Evolutionary conservation across 2,797 vertebrate genomes (phyloP).

Genomic region (Dendrocincla tyrannina): DNA sequence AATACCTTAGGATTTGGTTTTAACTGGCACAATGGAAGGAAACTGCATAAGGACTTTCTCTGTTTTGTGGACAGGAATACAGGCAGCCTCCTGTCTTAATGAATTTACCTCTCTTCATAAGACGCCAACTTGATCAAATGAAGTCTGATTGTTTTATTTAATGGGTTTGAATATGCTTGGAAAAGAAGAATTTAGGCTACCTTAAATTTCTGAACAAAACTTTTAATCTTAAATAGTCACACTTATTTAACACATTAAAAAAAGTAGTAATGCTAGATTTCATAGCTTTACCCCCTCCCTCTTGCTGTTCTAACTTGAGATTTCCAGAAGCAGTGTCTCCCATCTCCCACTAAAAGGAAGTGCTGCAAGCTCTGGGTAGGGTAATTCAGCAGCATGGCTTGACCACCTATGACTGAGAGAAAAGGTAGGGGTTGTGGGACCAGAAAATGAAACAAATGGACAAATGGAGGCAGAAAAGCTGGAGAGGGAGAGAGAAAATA

Average conservation of each 20-base stretch:
- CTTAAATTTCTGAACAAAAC: background rate
- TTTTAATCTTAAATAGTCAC: background rate
- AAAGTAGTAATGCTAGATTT: constrained; percentile 41
- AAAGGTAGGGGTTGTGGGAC: constrained; percentile 55
- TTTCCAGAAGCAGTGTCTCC: constrained; percentile 68
- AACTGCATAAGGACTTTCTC: background rate
- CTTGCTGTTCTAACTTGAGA: constrained; percentile 68
- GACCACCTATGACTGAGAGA: constrained; percentile 65
- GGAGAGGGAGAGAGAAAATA: background rate
- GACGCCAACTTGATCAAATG: background rate
- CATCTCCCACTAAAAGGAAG: constrained; percentile 70
- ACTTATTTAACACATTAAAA: background rate
- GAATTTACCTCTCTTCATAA: background rate
- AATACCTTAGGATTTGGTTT: background rate
- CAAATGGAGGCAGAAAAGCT: constrained; percentile 16
- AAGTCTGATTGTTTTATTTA: background rate
- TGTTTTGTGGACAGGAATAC: background rate
- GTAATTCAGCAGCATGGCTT: constrained; percentile 59
- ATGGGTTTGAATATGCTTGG: background rate
- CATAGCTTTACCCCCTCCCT: constrained; percentile 65
- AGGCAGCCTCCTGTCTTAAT: background rate
- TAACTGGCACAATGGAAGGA: background rate
- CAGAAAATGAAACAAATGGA: constrained; percentile 18
- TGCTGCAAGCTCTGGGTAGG: constrained; percentile 64
- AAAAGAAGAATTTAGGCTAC: background rate